A percentile compares a stretch with the other conserved stretches of the same genome.
Evolutionary conservation across 2,888 invertebrate species (phyloP).

Genomic region (Drosophila buzzatii): DNA sequence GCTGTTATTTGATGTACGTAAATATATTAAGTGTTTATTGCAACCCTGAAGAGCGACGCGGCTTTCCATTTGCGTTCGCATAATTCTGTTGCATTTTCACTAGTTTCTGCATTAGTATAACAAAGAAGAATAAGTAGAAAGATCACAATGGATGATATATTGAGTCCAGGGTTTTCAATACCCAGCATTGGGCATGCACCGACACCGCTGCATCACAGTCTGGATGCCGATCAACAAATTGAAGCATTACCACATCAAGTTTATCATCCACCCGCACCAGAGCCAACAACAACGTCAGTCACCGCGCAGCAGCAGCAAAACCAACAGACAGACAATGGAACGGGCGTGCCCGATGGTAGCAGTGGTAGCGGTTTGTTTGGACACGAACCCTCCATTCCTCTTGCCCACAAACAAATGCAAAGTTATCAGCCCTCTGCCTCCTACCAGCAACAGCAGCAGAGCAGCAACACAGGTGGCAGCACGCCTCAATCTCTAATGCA

Average conservation of each 20-base stretch:
- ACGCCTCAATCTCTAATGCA: constrained; percentile 95
- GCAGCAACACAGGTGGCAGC: constrained; percentile 74
- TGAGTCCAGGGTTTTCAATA: constrained; percentile 95
- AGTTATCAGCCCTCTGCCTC: constrained; percentile 89
- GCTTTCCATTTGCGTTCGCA: constrained; percentile 52
- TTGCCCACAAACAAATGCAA: constrained; percentile 90
- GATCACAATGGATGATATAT: constrained; percentile 93
- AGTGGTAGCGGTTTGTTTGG: constrained; percentile 61
- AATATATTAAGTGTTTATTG: background rate
- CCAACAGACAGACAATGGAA: constrained; percentile 53
- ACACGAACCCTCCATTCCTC: constrained; percentile 82
- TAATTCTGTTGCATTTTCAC: constrained; percentile 28
- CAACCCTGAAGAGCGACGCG: constrained; percentile 55
- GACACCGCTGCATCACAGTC: constrained; percentile 93
- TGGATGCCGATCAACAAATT: constrained; percentile 96
- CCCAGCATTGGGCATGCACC: constrained; percentile 90
- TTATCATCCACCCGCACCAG: constrained; percentile 90
- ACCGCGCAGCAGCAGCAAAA: constrained; percentile 43
- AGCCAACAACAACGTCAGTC: constrained; percentile 63
- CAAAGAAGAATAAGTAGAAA: background rate
- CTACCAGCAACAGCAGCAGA: constrained; percentile 68
- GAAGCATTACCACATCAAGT: constrained; percentile 90
- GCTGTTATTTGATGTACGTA: background rate
- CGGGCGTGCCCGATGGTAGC: constrained; percentile 51
- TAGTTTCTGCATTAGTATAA: background rate